These are phyloP conservation scores for Clarias gariepinus DNA, from an alignment of 2,113 vertebrate species.

Conservation along the genomic window DNA sequence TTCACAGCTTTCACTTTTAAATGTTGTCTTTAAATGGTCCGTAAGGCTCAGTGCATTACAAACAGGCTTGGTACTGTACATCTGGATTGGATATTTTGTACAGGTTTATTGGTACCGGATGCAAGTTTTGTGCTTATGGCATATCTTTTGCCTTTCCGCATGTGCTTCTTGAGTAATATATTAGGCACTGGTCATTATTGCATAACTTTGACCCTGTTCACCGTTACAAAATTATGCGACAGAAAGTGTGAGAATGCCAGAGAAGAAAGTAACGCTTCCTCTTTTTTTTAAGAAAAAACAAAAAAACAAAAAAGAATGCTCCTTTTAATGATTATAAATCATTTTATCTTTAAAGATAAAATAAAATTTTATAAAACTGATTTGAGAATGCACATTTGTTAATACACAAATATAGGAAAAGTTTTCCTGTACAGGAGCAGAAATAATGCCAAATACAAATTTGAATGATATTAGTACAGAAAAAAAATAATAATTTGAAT, in stretches of 20 bases:
- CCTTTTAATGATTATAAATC: neutral
- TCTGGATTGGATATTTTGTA: constrained; percentile 58
- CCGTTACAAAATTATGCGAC: constrained; percentile 80
- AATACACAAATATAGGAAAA: neutral
- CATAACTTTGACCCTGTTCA: constrained; percentile 84
- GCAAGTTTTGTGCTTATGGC: constrained; percentile 57
- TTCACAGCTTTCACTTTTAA: constrained; percentile 54
- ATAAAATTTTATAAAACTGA: neutral
- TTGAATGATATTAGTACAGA: neutral
- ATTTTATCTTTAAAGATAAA: neutral
- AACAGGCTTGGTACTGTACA: constrained; percentile 45
- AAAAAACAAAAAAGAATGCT: neutral
- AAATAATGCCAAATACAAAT: constrained; percentile 14
- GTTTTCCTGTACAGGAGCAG: constrained; percentile 10
- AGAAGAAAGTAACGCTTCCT: constrained; percentile 58
- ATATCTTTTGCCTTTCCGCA: constrained; percentile 35
- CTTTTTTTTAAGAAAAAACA: neutral
- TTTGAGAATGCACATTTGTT: neutral
- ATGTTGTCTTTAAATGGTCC: constrained; percentile 62
- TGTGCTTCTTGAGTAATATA: constrained; percentile 53
- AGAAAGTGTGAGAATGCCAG: constrained; percentile 63
- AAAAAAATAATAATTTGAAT: neutral
- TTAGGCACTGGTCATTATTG: constrained; percentile 82
- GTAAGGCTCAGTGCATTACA: constrained; percentile 75
- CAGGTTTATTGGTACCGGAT: constrained; percentile 66